Percentiles rank a stretch among this genome's conserved stretches.
Evolutionary conservation across 2,888 invertebrate genomes (phyloP).

Genomic region (Mythimna lalbum): DNA sequence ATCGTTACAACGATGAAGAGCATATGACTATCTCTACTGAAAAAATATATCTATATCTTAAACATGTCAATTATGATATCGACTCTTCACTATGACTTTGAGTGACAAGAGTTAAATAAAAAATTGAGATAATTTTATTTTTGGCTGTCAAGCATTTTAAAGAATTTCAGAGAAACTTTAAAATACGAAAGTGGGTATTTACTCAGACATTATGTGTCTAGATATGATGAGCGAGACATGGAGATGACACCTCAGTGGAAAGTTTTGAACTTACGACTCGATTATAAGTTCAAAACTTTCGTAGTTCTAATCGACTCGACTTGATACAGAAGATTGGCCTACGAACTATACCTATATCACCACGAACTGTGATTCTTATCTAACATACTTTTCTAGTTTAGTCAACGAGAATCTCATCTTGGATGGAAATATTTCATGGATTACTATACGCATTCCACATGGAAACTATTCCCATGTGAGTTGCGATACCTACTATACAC

Average conservation of each 20-base stretch:
- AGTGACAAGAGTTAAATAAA: background rate
- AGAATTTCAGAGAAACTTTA: background rate
- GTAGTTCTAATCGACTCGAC: background rate
- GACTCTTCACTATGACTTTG: background rate
- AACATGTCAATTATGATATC: background rate
- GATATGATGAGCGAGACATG: background rate
- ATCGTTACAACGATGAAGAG: background rate
- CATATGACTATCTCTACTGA: slow-evolving; percentile 2
- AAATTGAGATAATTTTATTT: background rate
- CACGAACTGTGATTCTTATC: background rate
- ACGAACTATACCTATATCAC: background rate
- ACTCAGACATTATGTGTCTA: background rate
- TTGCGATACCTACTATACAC: background rate
- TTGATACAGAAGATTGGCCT: no score
- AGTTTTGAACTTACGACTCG: background rate
- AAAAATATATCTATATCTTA: slow-evolving; percentile 1
- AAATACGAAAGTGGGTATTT: background rate
- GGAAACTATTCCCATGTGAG: no score
- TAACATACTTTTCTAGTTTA: slow-evolving; percentile 6
- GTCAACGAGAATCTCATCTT: slow-evolving; percentile 1
- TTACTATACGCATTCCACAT: background rate
- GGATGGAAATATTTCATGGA: background rate
- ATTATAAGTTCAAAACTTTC: background rate
- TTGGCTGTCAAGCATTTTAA: background rate
- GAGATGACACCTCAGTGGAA: background rate